Percentiles rank a stretch among this genome's conserved stretches.
Conservation (phyloP, 2,113 vertebrate species). For the Rostratula benghalensis region DNA sequence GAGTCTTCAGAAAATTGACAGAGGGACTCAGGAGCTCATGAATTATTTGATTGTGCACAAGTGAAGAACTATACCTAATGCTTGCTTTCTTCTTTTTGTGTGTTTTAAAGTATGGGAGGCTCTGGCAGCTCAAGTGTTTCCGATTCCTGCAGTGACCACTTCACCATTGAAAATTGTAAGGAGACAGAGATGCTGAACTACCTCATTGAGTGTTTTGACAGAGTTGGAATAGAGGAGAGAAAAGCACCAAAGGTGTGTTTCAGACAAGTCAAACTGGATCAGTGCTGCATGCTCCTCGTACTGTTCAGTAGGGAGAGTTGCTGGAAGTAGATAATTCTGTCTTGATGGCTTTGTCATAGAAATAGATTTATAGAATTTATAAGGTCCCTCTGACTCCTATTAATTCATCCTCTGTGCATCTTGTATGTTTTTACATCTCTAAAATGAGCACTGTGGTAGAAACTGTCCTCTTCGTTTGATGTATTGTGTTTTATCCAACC, state of each 20-base stretch:
- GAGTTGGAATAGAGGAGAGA: conserved; percentile 98
- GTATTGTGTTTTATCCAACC: background rate
- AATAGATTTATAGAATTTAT: background rate
- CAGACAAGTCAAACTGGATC: background rate
- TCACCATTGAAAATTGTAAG: conserved; percentile 95
- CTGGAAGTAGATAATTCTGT: background rate
- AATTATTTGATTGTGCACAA: background rate
- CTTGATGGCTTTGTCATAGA: background rate
- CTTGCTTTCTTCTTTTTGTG: background rate
- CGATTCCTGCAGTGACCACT: conserved; percentile 91
- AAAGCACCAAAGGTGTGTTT: conserved; percentile 95
- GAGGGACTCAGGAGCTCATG: background rate
- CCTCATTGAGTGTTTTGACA: conserved; percentile 99
- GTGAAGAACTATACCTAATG: background rate
- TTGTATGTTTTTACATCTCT: background rate
- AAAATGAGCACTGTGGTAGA: background rate
- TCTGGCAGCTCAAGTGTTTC: conserved; percentile 83
- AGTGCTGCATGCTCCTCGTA: background rate
- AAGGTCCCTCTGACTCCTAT: background rate
- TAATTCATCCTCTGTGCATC: background rate
- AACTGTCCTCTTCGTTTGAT: background rate
- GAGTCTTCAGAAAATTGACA: background rate
- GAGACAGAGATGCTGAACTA: conserved; percentile 99
- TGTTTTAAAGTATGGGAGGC: conserved; percentile 74
- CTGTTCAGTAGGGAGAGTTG: background rate